Evolutionary conservation across 2,888 invertebrate genomes (phyloP).

Genomic region (Epirrita christyi): DNA sequence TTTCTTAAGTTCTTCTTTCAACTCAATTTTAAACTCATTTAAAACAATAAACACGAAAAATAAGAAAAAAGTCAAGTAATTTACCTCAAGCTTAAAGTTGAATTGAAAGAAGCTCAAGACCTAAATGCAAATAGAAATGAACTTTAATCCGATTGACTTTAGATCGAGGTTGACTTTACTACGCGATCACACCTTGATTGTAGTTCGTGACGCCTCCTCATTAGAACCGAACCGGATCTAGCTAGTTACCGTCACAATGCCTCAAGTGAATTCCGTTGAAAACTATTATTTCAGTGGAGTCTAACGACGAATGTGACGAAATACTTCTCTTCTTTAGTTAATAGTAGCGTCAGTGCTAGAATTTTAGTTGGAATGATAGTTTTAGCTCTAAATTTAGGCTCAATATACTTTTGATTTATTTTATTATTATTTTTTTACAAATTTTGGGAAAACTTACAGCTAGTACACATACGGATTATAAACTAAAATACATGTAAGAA

Average conservation of each 20-base stretch:
- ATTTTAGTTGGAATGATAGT: too few species aligned
- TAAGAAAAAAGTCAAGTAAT: not conserved
- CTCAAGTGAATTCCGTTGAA: slow-evolving; percentile 58
- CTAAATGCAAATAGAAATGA: slow-evolving; percentile 31
- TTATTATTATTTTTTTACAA: too few species aligned
- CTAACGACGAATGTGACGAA: slow-evolving; percentile 63
- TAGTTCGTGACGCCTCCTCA: slow-evolving; percentile 67
- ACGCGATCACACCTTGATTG: slow-evolving; percentile 43
- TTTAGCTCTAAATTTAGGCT: too few species aligned
- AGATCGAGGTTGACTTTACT: slow-evolving; percentile 23
- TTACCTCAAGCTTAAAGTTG: slow-evolving; percentile 2
- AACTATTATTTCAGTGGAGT: slow-evolving; percentile 56
- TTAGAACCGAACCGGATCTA: slow-evolving; percentile 67
- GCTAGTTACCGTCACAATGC: slow-evolving; percentile 67
- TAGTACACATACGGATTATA: too few species aligned
- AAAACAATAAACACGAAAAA: not conserved
- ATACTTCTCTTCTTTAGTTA: slow-evolving; percentile 31
- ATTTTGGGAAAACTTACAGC: too few species aligned
- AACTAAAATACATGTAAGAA: too few species aligned
- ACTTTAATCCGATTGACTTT: slow-evolving; percentile 26
- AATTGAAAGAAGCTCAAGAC: slow-evolving; percentile 10
- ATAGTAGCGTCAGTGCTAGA: too few species aligned
- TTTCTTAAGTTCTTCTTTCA: too few species aligned
- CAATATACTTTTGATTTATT: too few species aligned
- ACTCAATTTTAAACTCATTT: not conserved